These are phyloP conservation scores for Spisula solida DNA, from an alignment of 2,888 invertebrate species.

Conservation along the genomic window DNA sequence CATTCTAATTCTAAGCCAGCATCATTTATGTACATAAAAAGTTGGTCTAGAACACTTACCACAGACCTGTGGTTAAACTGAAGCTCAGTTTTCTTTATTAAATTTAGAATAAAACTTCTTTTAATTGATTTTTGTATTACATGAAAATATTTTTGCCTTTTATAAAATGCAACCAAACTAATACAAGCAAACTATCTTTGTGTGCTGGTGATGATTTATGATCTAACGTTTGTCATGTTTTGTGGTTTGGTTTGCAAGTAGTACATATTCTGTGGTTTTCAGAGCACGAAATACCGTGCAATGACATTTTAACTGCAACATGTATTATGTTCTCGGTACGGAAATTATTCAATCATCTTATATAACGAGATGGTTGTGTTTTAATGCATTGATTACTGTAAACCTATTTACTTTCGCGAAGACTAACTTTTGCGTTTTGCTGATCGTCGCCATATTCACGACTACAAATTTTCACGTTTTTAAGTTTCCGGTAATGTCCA, in stretches of 20 bases:
- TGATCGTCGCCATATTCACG: too few relatives aligned
- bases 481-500: too few relatives aligned
- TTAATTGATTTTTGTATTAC: too few relatives aligned
- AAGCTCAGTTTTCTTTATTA: not conserved
- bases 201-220: not conserved
- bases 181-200: not conserved
- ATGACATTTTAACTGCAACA: constrained; percentile 16
- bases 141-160: not conserved
- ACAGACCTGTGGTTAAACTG: not conserved
- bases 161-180: not conserved
- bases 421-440: too few relatives aligned
- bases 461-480: too few relatives aligned
- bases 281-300: not conserved
- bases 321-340: not conserved
- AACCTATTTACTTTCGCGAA: too few relatives aligned
- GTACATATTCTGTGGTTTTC: not conserved
- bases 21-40: too few relatives aligned
- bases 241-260: constrained; percentile 7
- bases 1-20: too few relatives aligned
- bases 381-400: too few relatives aligned
- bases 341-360: constrained; percentile 1
- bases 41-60: too few relatives aligned
- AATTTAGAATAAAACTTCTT: not conserved
- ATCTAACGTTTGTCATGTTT: not conserved
- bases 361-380: not conserved